phyloP scores from a whole-genome alignment of 2,113 vertebrate species.

The Ahaetulla prasina region DNA sequence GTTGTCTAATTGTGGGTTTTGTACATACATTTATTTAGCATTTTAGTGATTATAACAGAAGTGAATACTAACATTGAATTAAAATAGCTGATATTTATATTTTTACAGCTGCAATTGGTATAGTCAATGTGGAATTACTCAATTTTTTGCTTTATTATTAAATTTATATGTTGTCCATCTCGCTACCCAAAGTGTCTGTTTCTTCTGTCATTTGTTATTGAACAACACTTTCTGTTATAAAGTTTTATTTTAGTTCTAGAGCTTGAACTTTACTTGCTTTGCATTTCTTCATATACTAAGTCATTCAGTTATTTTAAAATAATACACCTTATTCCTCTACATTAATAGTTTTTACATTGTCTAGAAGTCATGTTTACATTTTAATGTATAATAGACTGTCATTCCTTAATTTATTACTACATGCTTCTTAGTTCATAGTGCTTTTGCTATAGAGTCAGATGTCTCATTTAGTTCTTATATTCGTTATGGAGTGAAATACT shows the following conservation, averaged over 20 bases:
- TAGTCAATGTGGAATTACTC: background rate
- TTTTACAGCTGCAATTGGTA: background rate
- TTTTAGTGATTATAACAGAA: background rate
- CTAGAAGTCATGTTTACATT: background rate
- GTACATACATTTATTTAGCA: background rate
- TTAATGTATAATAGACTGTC: background rate
- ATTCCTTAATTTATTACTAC: background rate
- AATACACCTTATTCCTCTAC: background rate
- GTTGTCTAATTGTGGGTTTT: background rate
- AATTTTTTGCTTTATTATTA: background rate
- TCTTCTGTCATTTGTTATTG: background rate
- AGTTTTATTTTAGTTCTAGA: background rate
- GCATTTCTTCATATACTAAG: background rate
- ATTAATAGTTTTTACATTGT: background rate
- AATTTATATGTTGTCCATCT: background rate
- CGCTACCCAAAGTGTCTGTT: background rate
- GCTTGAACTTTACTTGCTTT: background rate
- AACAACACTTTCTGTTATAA: background rate
- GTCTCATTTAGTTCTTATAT: slow-evolving; percentile 8
- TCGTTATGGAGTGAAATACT: background rate
- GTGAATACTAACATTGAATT: background rate
- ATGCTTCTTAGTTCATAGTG: background rate
- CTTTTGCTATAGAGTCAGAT: slow-evolving; percentile 5
- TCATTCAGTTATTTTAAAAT: background rate
- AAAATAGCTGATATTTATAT: background rate